Base-by-base conservation (phyloP, 92 coral and sea anemone species). In the Epizoanthus scotinus region DNA sequence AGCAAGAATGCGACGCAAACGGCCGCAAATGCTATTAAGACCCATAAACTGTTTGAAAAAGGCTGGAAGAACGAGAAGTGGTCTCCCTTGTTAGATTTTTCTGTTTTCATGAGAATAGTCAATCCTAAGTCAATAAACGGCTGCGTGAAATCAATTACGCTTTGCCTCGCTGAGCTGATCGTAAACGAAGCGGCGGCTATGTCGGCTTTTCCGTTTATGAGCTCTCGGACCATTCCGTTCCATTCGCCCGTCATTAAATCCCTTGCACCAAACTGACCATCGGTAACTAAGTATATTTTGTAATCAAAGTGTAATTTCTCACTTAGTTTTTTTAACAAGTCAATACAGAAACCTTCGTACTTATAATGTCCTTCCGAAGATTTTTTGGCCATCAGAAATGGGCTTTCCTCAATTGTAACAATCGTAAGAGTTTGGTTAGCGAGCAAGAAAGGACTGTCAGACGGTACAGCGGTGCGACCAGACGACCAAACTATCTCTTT, bases 181-280 rank as follows among this genome's bases (percentile, higher is more conserved):
- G 98, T 92, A 55, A 94, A 89, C 17, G 98, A 84, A 44, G 97
- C 93, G 18, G 89, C 89, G 0, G 97, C 94, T 55, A 94, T 54
- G 31, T 94, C 91, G 9, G 98, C 97, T 75, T 74, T 86, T 56
- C 93, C 98, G 65, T 86, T 79, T 1, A 86, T 38, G 9, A 94
- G 38, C 57, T 94, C 98, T 18, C 70, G 84, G 2, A 94, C 97
- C 93, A 94, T 86, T 6, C 98, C 98, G 70, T 92, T 92, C 98
- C 98, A 92, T 73, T 90, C 94, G 27, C 87, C 91, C 14, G 93
- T 78, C 34, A 92, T 59, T 7, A 89, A 44, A 78, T 92, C 86
- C 52, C 73, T 82, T 0, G 91, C 83, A 25, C 98, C 98, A 85
- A 86, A 94, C 52, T 84, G 82, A 6, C 85, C 83, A 59, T 92